Percentiles rank a stretch among this genome's conserved stretches.
phyloP scores from a whole-genome alignment of 2,888 invertebrate genomes.

The Nymphalis polychloros region DNA sequence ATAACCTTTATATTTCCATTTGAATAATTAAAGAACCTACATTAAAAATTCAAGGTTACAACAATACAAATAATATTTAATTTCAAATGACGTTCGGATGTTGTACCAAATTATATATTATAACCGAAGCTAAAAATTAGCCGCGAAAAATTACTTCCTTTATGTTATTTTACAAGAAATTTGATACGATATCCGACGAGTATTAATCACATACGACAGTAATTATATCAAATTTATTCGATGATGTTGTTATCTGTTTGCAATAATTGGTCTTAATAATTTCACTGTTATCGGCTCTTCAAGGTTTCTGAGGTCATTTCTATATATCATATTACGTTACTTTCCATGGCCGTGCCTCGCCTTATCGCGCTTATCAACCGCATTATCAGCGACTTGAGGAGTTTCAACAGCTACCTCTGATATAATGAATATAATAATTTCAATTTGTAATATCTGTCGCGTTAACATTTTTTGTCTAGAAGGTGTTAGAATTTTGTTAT shows the following conservation, averaged over 20 bases:
- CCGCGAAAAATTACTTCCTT: too few relatives aligned
- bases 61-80: too few relatives aligned
- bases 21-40: too few relatives aligned
- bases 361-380: slow-evolving; percentile 41
- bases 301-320: slow-evolving; percentile 61
- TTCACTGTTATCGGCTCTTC: slow-evolving; percentile 33
- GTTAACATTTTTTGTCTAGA: slow-evolving; percentile 31
- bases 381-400: slow-evolving; percentile 38
- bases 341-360: slow-evolving; percentile 40
- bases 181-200: background rate
- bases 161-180: background rate
- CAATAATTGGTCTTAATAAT: slow-evolving; percentile 27
- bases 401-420: slow-evolving; percentile 40
- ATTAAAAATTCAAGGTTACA: too few relatives aligned
- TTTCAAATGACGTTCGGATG: too few relatives aligned
- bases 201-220: background rate
- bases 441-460: slow-evolving; percentile 22
- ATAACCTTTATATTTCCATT: too few relatives aligned
- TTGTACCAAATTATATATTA: too few relatives aligned
- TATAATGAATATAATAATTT: slow-evolving; percentile 36
- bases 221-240: slow-evolving; percentile 10
- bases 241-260: slow-evolving; percentile 19
- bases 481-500: slow-evolving; percentile 1
- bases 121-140: too few relatives aligned
- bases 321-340: slow-evolving; percentile 51